Evolutionary conservation across 1,140 invertebrate genomes (phyloP).

Genomic region (Ooceraea biroi): DNA sequence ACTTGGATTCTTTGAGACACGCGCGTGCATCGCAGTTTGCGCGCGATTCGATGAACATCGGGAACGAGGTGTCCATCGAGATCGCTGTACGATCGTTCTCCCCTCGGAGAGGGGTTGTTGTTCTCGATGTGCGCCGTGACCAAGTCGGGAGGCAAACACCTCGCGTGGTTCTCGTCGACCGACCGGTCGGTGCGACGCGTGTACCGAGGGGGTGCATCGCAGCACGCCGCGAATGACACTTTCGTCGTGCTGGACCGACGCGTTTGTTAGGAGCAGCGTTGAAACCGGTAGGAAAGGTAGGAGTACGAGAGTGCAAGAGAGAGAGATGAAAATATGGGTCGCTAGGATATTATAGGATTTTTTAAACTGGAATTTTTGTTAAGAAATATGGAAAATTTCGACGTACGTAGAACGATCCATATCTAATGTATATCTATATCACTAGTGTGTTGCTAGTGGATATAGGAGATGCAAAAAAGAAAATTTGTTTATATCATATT

Average conservation of each 20-base stretch:
- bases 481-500: not conserved
- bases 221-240: conserved; percentile 32
- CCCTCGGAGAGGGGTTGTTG: conserved; percentile 6
- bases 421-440: not conserved
- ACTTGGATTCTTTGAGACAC: conserved; percentile 9
- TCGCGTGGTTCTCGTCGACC: not conserved
- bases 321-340: too few relatives aligned
- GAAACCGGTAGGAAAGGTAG: conserved; percentile 36
- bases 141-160: not conserved
- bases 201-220: conserved; percentile 37
- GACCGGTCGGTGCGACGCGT: conserved; percentile 29
- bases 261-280: conserved; percentile 14
- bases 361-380: not conserved
- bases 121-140: not conserved
- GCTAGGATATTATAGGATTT: not conserved
- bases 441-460: too few relatives aligned
- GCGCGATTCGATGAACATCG: not conserved
- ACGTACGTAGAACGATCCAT: not conserved
- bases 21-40: not conserved
- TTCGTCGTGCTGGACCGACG: conserved; percentile 17
- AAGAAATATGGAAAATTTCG: not conserved
- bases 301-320: not conserved
- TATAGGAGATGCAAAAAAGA: not conserved
- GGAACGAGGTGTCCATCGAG: not conserved
- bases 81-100: not conserved